Evolutionary conservation across 2,797 vertebrate genomes (phyloP).

Genomic region (Gobionotothen gibberifrons): DNA sequence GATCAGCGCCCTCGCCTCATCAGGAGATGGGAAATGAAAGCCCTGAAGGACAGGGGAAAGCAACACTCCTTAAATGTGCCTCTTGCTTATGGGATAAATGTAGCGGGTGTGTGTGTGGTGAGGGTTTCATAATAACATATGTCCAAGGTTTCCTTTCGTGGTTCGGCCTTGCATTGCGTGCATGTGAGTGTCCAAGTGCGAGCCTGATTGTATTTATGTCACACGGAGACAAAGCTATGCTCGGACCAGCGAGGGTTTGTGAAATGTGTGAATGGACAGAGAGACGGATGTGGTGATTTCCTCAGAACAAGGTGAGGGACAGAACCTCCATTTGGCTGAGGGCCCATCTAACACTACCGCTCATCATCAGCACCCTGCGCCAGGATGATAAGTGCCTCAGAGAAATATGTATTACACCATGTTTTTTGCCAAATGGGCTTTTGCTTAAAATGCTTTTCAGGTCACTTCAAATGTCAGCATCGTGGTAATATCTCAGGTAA

Average conservation of each 20-base stretch:
- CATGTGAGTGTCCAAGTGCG: conserved; percentile 14
- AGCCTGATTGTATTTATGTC: conserved; percentile 46
- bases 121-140: conserved; percentile 31
- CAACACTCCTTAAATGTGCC: conserved; percentile 27
- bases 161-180: conserved; percentile 48
- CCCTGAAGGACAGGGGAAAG: conserved; percentile 55
- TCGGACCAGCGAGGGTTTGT: conserved; percentile 37
- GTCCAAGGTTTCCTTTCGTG: conserved; percentile 48
- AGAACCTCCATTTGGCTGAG: conserved; percentile 67
- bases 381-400: conserved; percentile 53
- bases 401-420: conserved; percentile 44
- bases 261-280: conserved; percentile 49
- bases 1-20: conserved; percentile 64
- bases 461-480: neutral
- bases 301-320: conserved; percentile 73
- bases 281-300: conserved; percentile 72
- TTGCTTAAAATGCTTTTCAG: conserved; percentile 29
- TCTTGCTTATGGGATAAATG: conserved; percentile 26
- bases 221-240: conserved; percentile 37
- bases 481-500: neutral
- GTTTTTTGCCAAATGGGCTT: conserved; percentile 50
- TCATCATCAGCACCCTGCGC: conserved; percentile 48
- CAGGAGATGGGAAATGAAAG: conserved; percentile 66
- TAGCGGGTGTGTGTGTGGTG: conserved; percentile 5
- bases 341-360: conserved; percentile 59